These are phyloP conservation scores for Eilema griseolum DNA, from an alignment of 2,888 invertebrate species.

Conservation along the genomic window DNA sequence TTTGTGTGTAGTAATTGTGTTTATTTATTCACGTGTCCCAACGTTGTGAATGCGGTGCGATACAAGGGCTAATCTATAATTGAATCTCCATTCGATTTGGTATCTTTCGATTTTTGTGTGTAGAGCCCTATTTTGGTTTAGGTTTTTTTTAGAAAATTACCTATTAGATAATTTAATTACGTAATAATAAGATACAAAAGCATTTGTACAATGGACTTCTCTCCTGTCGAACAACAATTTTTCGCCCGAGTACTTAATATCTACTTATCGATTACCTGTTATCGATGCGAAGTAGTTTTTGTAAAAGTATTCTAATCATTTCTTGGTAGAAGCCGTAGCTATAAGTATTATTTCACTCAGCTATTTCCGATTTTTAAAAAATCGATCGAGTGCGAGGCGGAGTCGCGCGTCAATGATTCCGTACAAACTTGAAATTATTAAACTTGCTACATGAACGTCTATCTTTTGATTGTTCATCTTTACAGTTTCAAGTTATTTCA, in stretches of 20 bases:
- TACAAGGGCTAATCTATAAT: slow-evolving; percentile 85
- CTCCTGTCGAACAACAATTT: not conserved
- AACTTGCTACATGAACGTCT: too few species aligned
- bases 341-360: too few species aligned
- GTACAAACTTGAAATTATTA: too few species aligned
- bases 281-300: not conserved
- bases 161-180: slow-evolving; percentile 28
- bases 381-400: too few species aligned
- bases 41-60: slow-evolving; percentile 80
- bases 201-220: not conserved
- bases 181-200: slow-evolving; percentile 20
- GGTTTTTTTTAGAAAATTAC: slow-evolving; percentile 32
- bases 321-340: not conserved
- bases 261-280: not conserved
- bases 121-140: slow-evolving; percentile 55
- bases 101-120: slow-evolving; percentile 75
- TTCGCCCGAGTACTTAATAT: not conserved
- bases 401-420: too few species aligned
- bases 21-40: slow-evolving; percentile 86
- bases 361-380: too few species aligned
- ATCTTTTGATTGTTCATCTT: too few species aligned
- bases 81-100: slow-evolving; percentile 83
- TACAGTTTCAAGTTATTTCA: too few species aligned
- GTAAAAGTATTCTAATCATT: not conserved
- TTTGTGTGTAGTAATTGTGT: slow-evolving; percentile 84